Base-by-base conservation (phyloP, 2,113 vertebrate species). In the Thunnus maccoyii region DNA sequence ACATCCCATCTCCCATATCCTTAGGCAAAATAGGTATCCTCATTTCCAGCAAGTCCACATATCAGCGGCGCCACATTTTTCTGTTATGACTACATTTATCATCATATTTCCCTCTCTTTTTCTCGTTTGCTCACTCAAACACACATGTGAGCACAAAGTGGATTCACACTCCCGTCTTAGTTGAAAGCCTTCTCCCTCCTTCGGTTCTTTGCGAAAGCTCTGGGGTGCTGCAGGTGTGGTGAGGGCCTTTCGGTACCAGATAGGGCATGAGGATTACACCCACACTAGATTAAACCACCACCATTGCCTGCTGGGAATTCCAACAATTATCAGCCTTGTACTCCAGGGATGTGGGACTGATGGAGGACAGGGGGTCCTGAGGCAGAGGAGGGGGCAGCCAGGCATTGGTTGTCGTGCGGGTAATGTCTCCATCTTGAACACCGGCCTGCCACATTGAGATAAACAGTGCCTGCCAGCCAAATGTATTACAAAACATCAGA, bases 271-370 rank as follows among this genome's bases (percentile, higher is more conserved):
- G 93, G 93, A 94, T 95, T 95, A 94, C 87, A 93, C 84, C 91
- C 76, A 85, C 83, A 91, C 80, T 90, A 92, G 93, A 95, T 95
- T 95, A 94, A 93, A 92, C 88, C 87, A 86, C 73, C 86, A 62
- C 78, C 52, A 78, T 30, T 63, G 82, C 86, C 94, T 93, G 89
- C 91, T 93, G 94, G 93, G 94, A 94, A 93, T 95, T 91, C 84
- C 85, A 86, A 93, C 93, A 94, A 94, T 96, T 94, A 95, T 95
- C 92, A 90, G 86, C 80, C 88, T 83, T 69, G 44, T 79, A 83
- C 92, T 92, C 86, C 55, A 51, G 91, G 83, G 92, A 92, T 85
- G 58, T 74, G 86, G 84, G 82, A 83, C 69, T 68, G 75, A 71
- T 76, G 79, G 81, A 51, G 77, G 65, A 88, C 76, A 75, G 79